These are phyloP conservation scores for Vanessa cardui DNA, from an alignment of 2,888 invertebrate species.

Conservation along the genomic window DNA sequence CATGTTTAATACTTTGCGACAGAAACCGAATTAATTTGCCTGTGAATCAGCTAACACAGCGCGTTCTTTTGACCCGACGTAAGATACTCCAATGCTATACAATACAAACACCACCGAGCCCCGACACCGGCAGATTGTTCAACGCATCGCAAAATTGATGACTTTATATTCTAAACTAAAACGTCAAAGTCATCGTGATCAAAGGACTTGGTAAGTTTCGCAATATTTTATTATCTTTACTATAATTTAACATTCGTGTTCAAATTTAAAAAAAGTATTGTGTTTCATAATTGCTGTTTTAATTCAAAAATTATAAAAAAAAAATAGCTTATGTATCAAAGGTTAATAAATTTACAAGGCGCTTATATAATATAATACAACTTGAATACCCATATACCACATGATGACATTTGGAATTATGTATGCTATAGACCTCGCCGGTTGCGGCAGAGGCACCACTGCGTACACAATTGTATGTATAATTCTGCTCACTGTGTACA, in stretches of 20 bases:
- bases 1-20: constrained; percentile 37
- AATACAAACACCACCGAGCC: neutral
- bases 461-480: constrained; percentile 86
- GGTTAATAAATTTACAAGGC: constrained; percentile 27
- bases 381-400: constrained; percentile 66
- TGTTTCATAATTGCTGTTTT: neutral
- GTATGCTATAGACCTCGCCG: constrained; percentile 65
- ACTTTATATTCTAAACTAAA: neutral
- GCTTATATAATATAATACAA: constrained; percentile 49
- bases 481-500: constrained; percentile 81
- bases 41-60: neutral
- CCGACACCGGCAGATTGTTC: neutral
- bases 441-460: constrained; percentile 84
- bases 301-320: constrained; percentile 2
- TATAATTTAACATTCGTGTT: neutral
- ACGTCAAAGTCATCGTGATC: neutral
- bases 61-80: constrained; percentile 18
- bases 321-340: neutral
- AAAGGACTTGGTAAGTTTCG: neutral
- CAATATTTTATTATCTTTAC: neutral
- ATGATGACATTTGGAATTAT: constrained; percentile 55
- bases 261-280: neutral
- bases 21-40: neutral
- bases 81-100: constrained; percentile 17
- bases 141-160: neutral